A percentile compares a stretch with the other conserved stretches of the same genome.
Evolutionary conservation across 2,113 vertebrate genomes (phyloP).

Genomic region (Microcebus griseorufus): DNA sequence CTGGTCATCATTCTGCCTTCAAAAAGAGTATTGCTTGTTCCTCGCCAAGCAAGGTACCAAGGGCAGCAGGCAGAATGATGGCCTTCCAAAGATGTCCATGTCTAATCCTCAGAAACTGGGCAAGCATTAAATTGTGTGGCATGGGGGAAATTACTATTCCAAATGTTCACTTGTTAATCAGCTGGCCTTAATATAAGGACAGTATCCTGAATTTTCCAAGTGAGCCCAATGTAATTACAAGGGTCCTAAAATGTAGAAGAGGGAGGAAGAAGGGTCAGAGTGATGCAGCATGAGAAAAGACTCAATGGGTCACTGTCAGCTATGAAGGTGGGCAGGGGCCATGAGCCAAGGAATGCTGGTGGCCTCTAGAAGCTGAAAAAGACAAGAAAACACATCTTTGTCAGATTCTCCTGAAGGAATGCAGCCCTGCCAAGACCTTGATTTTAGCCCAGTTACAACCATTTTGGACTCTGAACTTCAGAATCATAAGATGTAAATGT

Average conservation of each 20-base stretch:
- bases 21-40: neutral
- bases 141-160: neutral
- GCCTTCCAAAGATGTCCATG: neutral
- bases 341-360: neutral
- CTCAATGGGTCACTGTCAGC: neutral
- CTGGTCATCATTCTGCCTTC: neutral
- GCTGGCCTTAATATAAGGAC: neutral
- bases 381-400: neutral
- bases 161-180: neutral
- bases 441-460: neutral
- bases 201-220: neutral
- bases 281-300: rapidly evolving
- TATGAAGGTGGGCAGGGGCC: neutral
- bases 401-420: neutral
- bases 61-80: neutral
- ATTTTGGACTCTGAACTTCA: neutral
- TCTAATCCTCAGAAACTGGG: neutral
- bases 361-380: neutral
- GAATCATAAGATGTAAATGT: neutral
- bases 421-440: neutral
- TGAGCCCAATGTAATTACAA: neutral
- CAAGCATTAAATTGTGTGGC: neutral
- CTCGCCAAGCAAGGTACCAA: neutral
- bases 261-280: neutral
- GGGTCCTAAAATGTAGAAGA: neutral